These are phyloP conservation scores for Escarpia spicata DNA, from an alignment of 2,888 invertebrate species.

Conservation along the genomic window DNA sequence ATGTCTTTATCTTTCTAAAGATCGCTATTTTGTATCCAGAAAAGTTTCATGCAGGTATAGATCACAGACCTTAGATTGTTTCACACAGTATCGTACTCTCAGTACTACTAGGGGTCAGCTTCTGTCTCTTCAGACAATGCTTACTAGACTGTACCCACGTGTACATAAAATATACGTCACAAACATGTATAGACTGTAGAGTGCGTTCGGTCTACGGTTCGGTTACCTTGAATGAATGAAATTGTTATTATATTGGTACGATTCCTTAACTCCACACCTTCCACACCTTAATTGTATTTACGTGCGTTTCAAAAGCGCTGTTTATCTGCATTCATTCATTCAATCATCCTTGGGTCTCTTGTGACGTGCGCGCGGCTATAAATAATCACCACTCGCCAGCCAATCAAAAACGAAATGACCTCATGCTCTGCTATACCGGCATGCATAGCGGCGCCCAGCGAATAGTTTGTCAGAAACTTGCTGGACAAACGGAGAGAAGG, in stretches of 20 bases:
- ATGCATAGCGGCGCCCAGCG: constrained; percentile 5
- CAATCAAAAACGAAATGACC: not conserved
- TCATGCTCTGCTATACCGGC: not conserved
- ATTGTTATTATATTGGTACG: not conserved
- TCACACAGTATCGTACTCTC: no score
- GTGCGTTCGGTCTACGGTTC: not conserved
- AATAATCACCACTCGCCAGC: not conserved
- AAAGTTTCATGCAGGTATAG: no score
- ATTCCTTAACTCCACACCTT: not conserved
- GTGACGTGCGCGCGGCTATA: not conserved
- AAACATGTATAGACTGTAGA: not conserved
- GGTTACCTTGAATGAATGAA: not conserved
- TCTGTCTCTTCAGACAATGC: no score
- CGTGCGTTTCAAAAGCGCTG: not conserved
- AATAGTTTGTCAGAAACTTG: constrained; percentile 9
- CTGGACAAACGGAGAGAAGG: not conserved
- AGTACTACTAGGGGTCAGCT: no score
- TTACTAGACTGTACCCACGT: not conserved
- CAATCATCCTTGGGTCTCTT: not conserved
- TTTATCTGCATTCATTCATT: not conserved
- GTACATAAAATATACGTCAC: not conserved
- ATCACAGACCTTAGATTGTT: no score
- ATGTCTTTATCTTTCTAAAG: no score
- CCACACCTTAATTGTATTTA: not conserved
- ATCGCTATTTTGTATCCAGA: no score